Conservation (phyloP, 1,140 invertebrate species). For the Zaprionus ghesquierei region DNA sequence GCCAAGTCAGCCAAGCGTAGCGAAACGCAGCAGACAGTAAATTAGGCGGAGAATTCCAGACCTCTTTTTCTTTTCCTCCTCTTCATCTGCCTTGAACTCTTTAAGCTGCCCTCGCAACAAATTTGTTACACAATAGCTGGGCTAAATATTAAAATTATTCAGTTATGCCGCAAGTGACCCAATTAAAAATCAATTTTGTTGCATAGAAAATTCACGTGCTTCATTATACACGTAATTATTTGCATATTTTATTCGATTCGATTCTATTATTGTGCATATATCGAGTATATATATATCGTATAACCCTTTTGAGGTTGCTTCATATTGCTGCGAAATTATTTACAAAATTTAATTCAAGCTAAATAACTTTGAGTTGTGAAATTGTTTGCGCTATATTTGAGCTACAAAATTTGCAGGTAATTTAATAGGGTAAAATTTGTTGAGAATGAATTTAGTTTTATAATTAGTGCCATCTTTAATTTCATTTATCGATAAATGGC, state of each 20-base stretch:
- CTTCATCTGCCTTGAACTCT: neutral
- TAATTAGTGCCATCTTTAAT: no score
- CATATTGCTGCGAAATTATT: neutral
- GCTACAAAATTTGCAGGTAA: neutral
- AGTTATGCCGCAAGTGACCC: neutral
- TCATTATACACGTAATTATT: neutral
- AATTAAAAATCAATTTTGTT: neutral
- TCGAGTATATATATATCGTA: no score
- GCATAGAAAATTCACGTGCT: neutral
- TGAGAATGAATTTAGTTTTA: no score
- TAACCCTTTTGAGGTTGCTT: neutral
- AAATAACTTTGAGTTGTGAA: neutral
- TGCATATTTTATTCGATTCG: neutral
- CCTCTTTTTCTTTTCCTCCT: neutral
- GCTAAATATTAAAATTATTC: neutral
- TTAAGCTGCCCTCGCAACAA: neutral
- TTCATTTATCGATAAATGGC: no score
- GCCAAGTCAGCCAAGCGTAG: slow-evolving; percentile 36
- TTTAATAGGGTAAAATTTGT: no score
- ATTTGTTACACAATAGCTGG: neutral
- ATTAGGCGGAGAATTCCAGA: neutral
- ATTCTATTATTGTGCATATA: no score
- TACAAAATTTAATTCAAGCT: neutral
- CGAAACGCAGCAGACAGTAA: slow-evolving; percentile 31
- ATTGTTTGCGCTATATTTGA: neutral